Evolutionary conservation across 2,888 invertebrate species (phyloP), one percentile per base, ranked within the genome.

Genomic region (Cataglyphis rosenhaueri): DNA sequence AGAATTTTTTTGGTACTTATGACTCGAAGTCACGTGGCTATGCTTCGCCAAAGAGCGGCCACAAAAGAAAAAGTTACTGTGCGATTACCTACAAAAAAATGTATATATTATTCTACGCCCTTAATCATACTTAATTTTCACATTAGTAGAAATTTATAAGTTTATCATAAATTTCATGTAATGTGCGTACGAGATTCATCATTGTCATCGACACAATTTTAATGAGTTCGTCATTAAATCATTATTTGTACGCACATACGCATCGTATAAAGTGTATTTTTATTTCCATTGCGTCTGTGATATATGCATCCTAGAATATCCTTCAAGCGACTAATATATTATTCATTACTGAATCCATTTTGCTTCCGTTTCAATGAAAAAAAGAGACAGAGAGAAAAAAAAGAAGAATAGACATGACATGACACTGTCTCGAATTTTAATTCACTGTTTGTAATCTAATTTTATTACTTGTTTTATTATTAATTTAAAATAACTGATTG

Each of bases 211-310:
- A 52, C n/a, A 6, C 52, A 52, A 48, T 48, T 48, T 48, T 48
- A 66, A 62, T 64, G 73, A 70, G 76, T 68, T 59, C 57, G 74
- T 32, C n/a, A 48, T 48, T 48, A 48, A 48, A 48, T 48, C 18
- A 48, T 61, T 59, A 59, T 71, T 57, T 64, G 66, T 82, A 73
- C 64, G 78, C 73, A 76, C 78, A 84, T 55, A 76, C 68, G 55
- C 57, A 38, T 74, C 70, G 62, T 29, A 78, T 64, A 61, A 83
- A 73, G 76, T 83, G 74, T 84, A 83, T 71, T 75, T 78, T 84
- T 87, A 86, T 90, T 84, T 79, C 74, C 90, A 89, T 92, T 87
- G 90, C 89, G 87, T 90, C 92, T 92, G 92, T 92, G 92, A 92
- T 92, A 92, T 92, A 92, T 91, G 89, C 91, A 90, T 92, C 87